Percentiles rank a stretch among this genome's conserved stretches.
These are phyloP conservation scores for Saccostrea glomerata DNA, from an alignment of 1,140 invertebrate genomes.

Conservation along the genomic window DNA sequence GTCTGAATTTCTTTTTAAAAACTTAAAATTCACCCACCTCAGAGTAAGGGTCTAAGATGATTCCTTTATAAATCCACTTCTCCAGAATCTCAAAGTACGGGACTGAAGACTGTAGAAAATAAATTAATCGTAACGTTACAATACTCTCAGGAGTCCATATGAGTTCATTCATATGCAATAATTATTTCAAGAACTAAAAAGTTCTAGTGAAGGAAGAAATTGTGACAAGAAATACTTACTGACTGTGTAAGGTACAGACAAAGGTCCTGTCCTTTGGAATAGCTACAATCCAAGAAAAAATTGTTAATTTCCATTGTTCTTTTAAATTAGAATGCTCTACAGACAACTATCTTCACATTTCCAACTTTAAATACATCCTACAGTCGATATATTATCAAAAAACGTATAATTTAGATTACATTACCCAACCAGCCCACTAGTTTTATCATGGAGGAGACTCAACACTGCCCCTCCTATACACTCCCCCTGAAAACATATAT, in stretches of 20 bases:
- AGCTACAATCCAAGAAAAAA: slow-evolving; percentile 70
- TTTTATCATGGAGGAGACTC: slow-evolving; percentile 91
- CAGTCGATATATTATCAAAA: too few species aligned
- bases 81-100: slow-evolving; percentile 96
- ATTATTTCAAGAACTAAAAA: too few species aligned
- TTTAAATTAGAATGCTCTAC: too few species aligned
- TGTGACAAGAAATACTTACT: slow-evolving; percentile 67
- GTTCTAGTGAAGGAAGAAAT: too few species aligned
- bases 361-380: too few species aligned
- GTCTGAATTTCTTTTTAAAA: too few species aligned
- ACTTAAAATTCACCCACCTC: slow-evolving; percentile 85
- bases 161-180: too few species aligned
- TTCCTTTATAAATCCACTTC: slow-evolving; percentile 96
- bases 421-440: slow-evolving; percentile 87
- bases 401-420: too few species aligned
- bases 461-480: slow-evolving; percentile 91
- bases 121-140: too few species aligned
- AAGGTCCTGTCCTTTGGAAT: slow-evolving; percentile 88
- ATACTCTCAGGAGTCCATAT: too few species aligned
- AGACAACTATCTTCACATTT: too few species aligned
- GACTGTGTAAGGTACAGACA: slow-evolving; percentile 83
- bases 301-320: too few species aligned
- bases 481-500: slow-evolving; percentile 83
- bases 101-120: slow-evolving; percentile 83
- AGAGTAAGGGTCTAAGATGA: slow-evolving; percentile 92